phyloP scores from a whole-genome alignment of 53 echinoderm and acorn worm genomes.

The Crossaster papposus region DNA sequence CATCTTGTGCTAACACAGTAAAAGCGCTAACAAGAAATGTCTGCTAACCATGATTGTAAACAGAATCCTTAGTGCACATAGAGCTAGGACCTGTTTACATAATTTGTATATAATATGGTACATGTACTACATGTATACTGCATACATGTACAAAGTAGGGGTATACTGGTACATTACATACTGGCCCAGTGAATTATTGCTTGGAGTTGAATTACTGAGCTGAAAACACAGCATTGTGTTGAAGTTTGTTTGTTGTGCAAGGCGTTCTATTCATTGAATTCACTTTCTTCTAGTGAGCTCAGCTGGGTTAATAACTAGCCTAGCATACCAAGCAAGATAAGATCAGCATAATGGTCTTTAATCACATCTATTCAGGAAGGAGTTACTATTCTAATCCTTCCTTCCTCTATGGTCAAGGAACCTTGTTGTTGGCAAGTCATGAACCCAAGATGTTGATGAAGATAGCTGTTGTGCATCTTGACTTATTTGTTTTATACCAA shows the following conservation, averaged over 20 bases:
- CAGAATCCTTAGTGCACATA: too few relatives aligned
- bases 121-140: neutral
- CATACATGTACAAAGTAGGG: neutral
- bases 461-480: too few relatives aligned
- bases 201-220: neutral
- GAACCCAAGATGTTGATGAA: neutral
- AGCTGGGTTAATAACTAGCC: neutral
- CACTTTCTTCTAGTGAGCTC: neutral
- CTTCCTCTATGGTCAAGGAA: neutral
- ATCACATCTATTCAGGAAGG: conserved; percentile 33
- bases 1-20: too few relatives aligned
- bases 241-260: neutral
- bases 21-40: too few relatives aligned
- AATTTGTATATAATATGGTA: neutral
- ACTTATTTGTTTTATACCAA: too few relatives aligned
- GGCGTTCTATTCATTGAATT: neutral
- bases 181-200: neutral
- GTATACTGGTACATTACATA: neutral
- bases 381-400: conserved; percentile 1
- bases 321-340: neutral
- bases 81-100: too few relatives aligned
- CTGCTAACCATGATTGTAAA: too few relatives aligned
- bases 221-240: neutral
- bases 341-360: neutral
- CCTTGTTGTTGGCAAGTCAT: neutral